Conservation (phyloP, 2,113 vertebrate genomes). For the Clarias macrocephalus region DNA sequence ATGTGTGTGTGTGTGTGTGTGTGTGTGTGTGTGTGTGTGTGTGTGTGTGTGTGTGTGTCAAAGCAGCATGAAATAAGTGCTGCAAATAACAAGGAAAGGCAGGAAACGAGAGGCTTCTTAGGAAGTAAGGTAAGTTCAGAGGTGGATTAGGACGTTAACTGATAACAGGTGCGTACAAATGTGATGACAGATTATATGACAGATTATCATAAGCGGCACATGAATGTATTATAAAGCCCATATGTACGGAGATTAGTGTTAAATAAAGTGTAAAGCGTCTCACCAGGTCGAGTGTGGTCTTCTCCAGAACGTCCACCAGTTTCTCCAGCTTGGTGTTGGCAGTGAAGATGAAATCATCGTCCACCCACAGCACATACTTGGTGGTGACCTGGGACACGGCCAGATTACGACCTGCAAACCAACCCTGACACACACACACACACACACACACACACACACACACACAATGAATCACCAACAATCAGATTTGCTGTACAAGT, state of each 20-base stretch:
- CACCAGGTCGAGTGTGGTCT: conserved; percentile 85
- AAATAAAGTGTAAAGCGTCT: conserved; percentile 34
- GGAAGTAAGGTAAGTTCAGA: too few species aligned
- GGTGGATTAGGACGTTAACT: neutral
- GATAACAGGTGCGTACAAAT: neutral
- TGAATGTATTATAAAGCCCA: too few species aligned
- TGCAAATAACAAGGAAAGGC: neutral
- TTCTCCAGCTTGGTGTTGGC: conserved; percentile 83
- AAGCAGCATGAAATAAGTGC: too few species aligned
- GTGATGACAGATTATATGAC: neutral
- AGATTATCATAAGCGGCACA: neutral
- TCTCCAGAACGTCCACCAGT: conserved; percentile 85
- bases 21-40: too few species aligned
- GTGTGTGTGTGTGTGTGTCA: too few species aligned
- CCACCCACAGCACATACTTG: conserved; percentile 90
- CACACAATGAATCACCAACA: neutral
- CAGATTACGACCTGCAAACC: conserved; percentile 90
- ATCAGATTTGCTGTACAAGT: neutral
- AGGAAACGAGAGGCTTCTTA: too few species aligned
- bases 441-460: conserved; percentile 14
- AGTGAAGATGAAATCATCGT: conserved; percentile 89
- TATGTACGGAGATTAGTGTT: too few species aligned
- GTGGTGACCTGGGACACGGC: conserved; percentile 88
- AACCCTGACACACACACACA: conserved; percentile 72
- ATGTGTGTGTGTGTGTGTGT: too few species aligned